Percentiles rank a stretch among this genome's conserved stretches.
Conservation (phyloP, 2,797 vertebrate species). For the Oceanodroma leucorhoa region DNA sequence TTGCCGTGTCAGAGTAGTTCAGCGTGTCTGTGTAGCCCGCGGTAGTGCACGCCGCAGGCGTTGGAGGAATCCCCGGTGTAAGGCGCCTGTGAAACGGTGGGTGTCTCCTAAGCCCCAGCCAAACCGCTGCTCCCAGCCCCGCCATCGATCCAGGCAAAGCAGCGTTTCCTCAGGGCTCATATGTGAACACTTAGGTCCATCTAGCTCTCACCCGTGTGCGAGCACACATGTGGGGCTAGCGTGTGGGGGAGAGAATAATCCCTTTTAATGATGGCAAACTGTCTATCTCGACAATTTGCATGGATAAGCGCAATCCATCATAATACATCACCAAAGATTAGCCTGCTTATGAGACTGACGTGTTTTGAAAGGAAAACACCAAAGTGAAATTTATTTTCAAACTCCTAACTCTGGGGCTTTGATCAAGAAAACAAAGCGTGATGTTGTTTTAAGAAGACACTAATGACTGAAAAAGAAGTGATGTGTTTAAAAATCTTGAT, state of each 20-base stretch:
- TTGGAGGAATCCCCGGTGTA: accelerated
- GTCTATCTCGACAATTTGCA: slow-evolving; percentile 12
- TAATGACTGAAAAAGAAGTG: slow-evolving; percentile 49
- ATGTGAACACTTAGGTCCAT: not conserved
- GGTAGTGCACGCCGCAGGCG: accelerated
- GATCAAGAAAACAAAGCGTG: slow-evolving; percentile 61
- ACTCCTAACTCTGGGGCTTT: slow-evolving; percentile 30
- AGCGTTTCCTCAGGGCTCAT: not conserved
- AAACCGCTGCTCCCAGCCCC: not conserved
- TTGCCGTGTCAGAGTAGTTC: not conserved
- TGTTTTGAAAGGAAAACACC: slow-evolving; percentile 52
- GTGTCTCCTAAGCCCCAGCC: no score
- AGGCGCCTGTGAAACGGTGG: not conserved
- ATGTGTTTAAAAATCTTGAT: slow-evolving; percentile 38
- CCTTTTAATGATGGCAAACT: slow-evolving; percentile 24
- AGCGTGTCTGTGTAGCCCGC: accelerated
- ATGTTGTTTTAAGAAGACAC: slow-evolving; percentile 54
- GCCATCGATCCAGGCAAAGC: accelerated
- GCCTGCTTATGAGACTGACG: not conserved
- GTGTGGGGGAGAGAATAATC: not conserved
- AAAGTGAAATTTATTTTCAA: slow-evolving; percentile 57
- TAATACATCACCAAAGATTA: slow-evolving; percentile 32
- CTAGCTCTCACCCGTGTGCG: accelerated
- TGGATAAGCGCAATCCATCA: slow-evolving; percentile 43
- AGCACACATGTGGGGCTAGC: not conserved